A percentile compares a stretch with the other conserved stretches of the same genome.
These are phyloP conservation scores for Trididemnum nubilum DNA, from an alignment of 23 tunicate genomes.

Conservation along the genomic window DNA sequence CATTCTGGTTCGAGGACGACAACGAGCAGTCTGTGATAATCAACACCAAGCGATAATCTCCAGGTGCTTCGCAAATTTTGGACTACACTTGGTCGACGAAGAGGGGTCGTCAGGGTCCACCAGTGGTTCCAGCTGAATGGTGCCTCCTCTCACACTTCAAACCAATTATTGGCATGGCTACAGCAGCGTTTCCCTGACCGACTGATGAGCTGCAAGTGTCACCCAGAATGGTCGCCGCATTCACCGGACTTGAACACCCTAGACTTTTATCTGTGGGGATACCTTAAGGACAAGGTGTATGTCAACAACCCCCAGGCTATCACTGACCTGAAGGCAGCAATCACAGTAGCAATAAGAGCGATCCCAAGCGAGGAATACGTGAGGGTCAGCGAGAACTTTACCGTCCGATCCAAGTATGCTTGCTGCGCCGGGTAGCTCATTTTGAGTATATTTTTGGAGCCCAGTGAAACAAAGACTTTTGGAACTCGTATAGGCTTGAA, in stretches of 20 bases:
- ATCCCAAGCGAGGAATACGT: conserved; percentile 21
- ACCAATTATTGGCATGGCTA: conserved; percentile 32
- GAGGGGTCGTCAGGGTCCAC: conserved; percentile 42
- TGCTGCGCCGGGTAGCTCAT: conserved; percentile 34
- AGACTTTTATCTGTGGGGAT: conserved; percentile 44
- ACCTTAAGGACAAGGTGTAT: conserved; percentile 45
- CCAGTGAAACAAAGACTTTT: conserved; percentile 12
- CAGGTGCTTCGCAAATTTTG: conserved; percentile 38
- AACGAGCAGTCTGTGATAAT: conserved; percentile 46
- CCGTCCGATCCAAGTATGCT: conserved; percentile 38
- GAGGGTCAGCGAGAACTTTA: conserved; percentile 43
- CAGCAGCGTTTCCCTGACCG: conserved; percentile 51
- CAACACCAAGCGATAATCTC: conserved; percentile 48
- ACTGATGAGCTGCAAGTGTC: conserved; percentile 52
- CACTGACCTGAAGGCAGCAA: conserved; percentile 48
- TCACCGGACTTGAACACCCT: conserved; percentile 46
- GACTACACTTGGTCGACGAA: conserved; percentile 44
- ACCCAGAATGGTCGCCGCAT: conserved; percentile 42
- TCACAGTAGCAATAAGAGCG: conserved; percentile 37
- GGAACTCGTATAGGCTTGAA: conserved; percentile 37
- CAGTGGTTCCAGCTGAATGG: conserved; percentile 43
- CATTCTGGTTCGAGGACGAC: conserved; percentile 41
- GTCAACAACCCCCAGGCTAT: conserved; percentile 42
- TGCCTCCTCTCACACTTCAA: conserved; percentile 37
- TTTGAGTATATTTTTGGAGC: conserved; percentile 33